A percentile compares a stretch with the other conserved stretches of the same genome.
phyloP scores from a whole-genome alignment of 2,888 invertebrate genomes.

The Metacarcinus magister region DNA sequence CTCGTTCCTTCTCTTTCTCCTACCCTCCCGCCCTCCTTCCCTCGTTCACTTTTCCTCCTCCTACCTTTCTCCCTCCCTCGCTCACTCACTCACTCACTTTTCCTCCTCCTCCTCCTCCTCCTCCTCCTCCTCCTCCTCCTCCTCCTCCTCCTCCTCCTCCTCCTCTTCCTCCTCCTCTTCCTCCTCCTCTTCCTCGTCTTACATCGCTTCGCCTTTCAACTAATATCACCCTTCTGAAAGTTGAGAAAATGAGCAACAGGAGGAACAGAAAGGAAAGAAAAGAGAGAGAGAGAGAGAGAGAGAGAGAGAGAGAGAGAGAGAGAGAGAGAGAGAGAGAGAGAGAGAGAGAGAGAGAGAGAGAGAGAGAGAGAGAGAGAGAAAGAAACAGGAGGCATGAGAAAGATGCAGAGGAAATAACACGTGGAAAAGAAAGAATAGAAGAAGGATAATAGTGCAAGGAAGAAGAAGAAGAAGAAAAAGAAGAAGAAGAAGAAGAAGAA shows the following conservation, averaged over 20 bases:
- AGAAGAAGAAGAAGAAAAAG: neutral
- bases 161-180: neutral
- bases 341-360: neutral
- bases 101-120: too few species aligned
- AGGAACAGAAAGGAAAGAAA: neutral
- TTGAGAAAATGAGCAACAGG: neutral
- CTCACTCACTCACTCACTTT: too few species aligned
- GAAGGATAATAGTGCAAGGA: neutral
- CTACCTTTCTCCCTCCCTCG: too few species aligned
- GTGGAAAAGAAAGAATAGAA: neutral
- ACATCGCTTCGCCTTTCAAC: neutral
- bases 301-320: constrained; percentile 26
- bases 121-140: too few species aligned
- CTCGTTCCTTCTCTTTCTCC: too few species aligned
- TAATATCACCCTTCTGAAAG: neutral
- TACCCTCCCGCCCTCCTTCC: too few species aligned
- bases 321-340: constrained; percentile 13
- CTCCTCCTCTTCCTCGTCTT: neutral
- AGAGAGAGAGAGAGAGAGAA: neutral
- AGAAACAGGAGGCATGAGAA: neutral
- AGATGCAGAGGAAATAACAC: neutral
- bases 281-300: constrained; percentile 26
- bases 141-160: neutral
- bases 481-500: neutral
- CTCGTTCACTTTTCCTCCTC: too few species aligned